Evolutionary conservation across 2,113 vertebrate genomes (phyloP), one percentile per base, ranked within the genome.

Genomic region (Entelurus aequoreus): DNA sequence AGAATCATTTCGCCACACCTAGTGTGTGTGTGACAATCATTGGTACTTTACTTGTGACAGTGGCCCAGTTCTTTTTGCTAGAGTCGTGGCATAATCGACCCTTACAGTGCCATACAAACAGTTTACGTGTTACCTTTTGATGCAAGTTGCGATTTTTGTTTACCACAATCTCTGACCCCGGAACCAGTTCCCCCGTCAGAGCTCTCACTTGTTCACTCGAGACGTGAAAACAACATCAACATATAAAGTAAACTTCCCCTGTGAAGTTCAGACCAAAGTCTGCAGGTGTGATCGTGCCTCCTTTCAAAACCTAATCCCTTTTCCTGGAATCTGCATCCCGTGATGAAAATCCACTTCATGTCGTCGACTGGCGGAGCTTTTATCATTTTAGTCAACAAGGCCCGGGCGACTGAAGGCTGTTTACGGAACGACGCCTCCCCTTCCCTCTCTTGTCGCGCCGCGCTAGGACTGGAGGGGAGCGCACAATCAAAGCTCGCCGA

Each of bases 401-500:
- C 69, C 28, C 68, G 66, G n/a, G 47, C 60, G 59, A 79, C 80
- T 75, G 64, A 72, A 50, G 81, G 83, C 77, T 87, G 83, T 85
- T 87, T 85, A 81, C 77, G 60, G 47, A 79, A 74, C 65, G 12
- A 16, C 65, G 69, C 65, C 79, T 57, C 66, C 47, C 64, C 28
- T 28, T 65, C 37, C 37, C 66, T 61, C 62, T 42, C 71, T 19
- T 19, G 69, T 78, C 75, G 74, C 67, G 69, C 74, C 1, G 48
- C 40, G 52, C 76, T 6, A 28, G 62, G 1, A 80, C 79, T 70
- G 71, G 69, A 78, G 84, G 81, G 70, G 63, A 47, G 58, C 37
- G 52, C 11, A 16, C 72, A 76, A 85, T 87, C 85, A 87, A 87
- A 87, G 83, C 81, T 52, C 48, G 63, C 75, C 73, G 77, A 73